Percentiles rank a stretch among this genome's conserved stretches.
phyloP scores from a whole-genome alignment of 2,888 invertebrate species.

The Calameuta filiformis region DNA sequence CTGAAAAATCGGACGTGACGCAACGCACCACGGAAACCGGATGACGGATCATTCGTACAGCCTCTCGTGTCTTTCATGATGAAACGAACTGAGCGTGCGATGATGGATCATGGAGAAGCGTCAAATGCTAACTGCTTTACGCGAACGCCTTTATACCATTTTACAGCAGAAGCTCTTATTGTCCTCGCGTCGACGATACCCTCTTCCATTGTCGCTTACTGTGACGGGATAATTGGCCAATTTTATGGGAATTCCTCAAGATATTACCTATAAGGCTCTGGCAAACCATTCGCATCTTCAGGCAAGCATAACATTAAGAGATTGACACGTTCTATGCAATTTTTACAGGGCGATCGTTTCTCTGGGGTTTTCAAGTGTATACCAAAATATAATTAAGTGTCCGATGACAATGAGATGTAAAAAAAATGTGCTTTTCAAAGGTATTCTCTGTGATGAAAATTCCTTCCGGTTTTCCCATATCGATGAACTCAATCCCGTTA shows the following conservation, averaged over 20 bases:
- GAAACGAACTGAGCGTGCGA: conserved; percentile 52
- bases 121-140: conserved; percentile 34
- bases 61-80: conserved; percentile 10
- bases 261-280: background rate
- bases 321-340: background rate
- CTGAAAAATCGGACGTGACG: conserved; percentile 38
- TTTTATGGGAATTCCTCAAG: conserved; percentile 46
- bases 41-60: conserved; percentile 60
- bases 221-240: conserved; percentile 48
- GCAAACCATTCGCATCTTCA: background rate
- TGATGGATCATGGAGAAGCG: conserved; percentile 58
- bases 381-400: background rate
- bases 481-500: background rate
- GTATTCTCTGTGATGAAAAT: background rate
- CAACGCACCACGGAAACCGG: conserved; percentile 52
- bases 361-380: background rate
- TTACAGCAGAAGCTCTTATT: conserved; percentile 32
- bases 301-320: background rate
- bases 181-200: conserved; percentile 28
- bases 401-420: background rate
- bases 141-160: conserved; percentile 28
- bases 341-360: background rate
- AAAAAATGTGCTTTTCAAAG: background rate
- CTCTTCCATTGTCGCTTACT: conserved; percentile 35
- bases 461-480: conserved; percentile 2